Evolutionary conservation across 2,113 vertebrate genomes (phyloP).

Genomic region (Perca fluviatilis): DNA sequence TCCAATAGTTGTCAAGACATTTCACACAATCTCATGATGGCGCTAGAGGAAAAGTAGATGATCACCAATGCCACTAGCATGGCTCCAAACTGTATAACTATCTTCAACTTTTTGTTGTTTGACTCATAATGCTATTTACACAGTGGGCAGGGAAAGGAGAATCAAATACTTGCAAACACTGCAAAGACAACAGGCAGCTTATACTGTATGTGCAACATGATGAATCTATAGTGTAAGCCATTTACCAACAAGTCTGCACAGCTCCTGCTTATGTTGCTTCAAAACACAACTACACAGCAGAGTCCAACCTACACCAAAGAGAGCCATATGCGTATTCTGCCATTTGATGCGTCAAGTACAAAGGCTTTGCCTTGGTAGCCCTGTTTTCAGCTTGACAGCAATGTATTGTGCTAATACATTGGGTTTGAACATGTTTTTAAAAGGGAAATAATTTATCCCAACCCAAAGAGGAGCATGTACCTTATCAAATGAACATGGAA

Average conservation of each 20-base stretch:
- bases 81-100: background rate
- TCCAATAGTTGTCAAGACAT: background rate
- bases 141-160: conserved; percentile 16
- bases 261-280: background rate
- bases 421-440: background rate
- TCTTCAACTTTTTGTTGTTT: conserved; percentile 22
- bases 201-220: background rate
- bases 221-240: background rate
- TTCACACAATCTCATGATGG: background rate
- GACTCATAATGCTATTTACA: conserved; percentile 50
- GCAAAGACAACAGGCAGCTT: conserved; percentile 9
- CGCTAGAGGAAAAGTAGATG: background rate
- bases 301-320: conserved; percentile 15
- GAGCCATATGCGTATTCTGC: conserved; percentile 22
- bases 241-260: conserved; percentile 30
- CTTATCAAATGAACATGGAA: background rate
- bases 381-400: background rate
- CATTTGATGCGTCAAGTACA: conserved; percentile 57
- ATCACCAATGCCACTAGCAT: background rate
- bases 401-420: background rate
- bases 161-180: conserved; percentile 18
- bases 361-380: conserved; percentile 60
- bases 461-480: background rate
- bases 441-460: background rate
- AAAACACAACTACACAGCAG: conserved; percentile 29